Evolutionary conservation across 1,140 invertebrate genomes (phyloP), one percentile per base, ranked within the genome.

Genomic region (Homalodisca vitripennis): DNA sequence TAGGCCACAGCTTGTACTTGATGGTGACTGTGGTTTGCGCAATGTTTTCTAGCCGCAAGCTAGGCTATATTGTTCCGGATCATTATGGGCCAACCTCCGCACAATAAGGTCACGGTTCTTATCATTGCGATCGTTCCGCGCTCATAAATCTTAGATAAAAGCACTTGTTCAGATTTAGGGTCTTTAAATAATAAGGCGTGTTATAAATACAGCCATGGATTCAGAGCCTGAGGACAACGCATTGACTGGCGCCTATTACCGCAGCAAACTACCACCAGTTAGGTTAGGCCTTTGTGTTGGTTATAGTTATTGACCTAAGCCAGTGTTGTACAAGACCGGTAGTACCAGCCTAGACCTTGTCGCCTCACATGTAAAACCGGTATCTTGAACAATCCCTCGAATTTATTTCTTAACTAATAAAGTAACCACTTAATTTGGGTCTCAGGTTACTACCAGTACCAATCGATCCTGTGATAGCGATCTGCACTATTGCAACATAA

Each of bases 321-420:
- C n/a, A n/a, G n/a, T n/a, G n/a, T n/a, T n/a, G n/a, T n/a, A n/a
- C n/a, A n/a, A n/a, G n/a, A n/a, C n/a, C n/a, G n/a, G n/a, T n/a
- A n/a, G n/a, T n/a, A 41, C n/a, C 55, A 24, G 2, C 55, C 55
- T 60, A 60, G 55, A 60, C 55, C 55, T 60, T 60, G 55, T 24
- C 3, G 48, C 34, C 48, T 12, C 12, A 53, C 12, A 12, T 6
- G 48, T 20, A 6, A 29, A 30, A 60, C 55, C 55, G 27, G 55
- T 60, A 13, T 60, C 55, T 60, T 22, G 48, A 51, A 20, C 48
- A 60, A 22, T 53, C 27, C 55, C 34, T 10, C 55, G 55, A 51
- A 51, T 51, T 51, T 51, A 51, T 22, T 60, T 30, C 6, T 27
- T 13, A 60, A 60, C 55, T 29, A 26, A 60, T 24, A 30, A 53